Conservation (phyloP, 2,797 vertebrate species). For the Astyanax mexicanus region DNA sequence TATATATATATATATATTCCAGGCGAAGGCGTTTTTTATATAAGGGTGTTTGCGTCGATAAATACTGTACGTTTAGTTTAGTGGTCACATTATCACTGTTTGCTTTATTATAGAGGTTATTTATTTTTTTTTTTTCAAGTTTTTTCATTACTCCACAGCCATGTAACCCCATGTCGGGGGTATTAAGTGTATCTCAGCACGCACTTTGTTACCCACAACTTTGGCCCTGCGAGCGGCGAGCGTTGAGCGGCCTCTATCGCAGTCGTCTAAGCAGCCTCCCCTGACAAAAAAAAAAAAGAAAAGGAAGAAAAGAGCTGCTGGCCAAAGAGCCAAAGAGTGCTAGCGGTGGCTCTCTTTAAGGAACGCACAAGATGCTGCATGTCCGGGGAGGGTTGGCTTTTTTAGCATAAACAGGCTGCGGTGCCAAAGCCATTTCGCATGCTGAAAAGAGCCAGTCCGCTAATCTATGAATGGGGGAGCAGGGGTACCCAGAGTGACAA, state of each 20-base stretch:
- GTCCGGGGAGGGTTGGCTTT: slow-evolving; percentile 73
- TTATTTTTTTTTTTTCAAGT: slow-evolving; percentile 32
- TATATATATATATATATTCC: no score
- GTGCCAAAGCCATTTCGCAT: slow-evolving; percentile 84
- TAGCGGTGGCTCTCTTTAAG: slow-evolving; percentile 67
- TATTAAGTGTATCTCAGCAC: slow-evolving; percentile 50
- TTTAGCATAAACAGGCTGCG: slow-evolving; percentile 80
- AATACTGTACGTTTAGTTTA: slow-evolving; percentile 34
- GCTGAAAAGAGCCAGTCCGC: slow-evolving; percentile 83
- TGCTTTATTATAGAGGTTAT: no score
- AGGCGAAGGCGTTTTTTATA: slow-evolving; percentile 40
- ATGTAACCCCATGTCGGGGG: slow-evolving; percentile 51
- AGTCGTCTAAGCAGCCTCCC: slow-evolving; percentile 39
- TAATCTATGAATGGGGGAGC: slow-evolving; percentile 85
- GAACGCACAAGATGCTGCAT: slow-evolving; percentile 76
- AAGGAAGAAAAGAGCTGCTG: slow-evolving; percentile 59
- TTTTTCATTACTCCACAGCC: slow-evolving; percentile 30
- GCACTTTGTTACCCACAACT: slow-evolving; percentile 39
- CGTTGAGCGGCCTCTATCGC: slow-evolving; percentile 34
- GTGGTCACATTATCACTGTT: slow-evolving; percentile 45
- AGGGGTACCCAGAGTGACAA: slow-evolving; percentile 81
- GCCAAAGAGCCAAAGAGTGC: slow-evolving; percentile 62
- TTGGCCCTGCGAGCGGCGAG: slow-evolving; percentile 8
- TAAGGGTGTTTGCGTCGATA: slow-evolving; percentile 45
- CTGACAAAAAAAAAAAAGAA: no score